A percentile compares a stretch with the other conserved stretches of the same genome.
These are phyloP conservation scores for Numenius arquata DNA, from an alignment of 2,113 vertebrate species.

Conservation along the genomic window DNA sequence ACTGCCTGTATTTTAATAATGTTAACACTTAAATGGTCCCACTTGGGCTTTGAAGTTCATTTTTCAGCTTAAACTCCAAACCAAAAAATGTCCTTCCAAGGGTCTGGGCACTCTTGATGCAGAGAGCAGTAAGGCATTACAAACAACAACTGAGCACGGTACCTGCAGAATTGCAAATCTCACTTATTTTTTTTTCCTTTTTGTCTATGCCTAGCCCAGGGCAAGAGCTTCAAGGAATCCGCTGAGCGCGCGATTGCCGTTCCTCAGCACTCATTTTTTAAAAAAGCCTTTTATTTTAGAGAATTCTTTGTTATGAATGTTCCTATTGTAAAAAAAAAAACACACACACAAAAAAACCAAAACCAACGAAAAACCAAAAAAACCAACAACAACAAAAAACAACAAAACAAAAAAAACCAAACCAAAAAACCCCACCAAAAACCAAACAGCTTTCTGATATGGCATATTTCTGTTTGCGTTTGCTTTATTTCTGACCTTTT, in stretches of 20 bases:
- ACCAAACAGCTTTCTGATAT: not conserved
- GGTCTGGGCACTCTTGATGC: not conserved
- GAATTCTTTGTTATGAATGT: not conserved
- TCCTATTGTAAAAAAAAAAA: not conserved
- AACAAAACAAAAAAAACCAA: no score
- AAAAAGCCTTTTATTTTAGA: not conserved
- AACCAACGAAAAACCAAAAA: no score
- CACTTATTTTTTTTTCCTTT: not conserved
- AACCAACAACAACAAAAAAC: no score
- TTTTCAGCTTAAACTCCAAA: constrained; percentile 46
- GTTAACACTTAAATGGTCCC: constrained; percentile 27
- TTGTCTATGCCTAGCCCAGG: not conserved
- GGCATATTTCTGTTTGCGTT: not conserved
- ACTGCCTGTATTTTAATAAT: constrained; percentile 25
- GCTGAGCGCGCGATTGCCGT: not conserved
- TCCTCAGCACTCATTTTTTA: not conserved
- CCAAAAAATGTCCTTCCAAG: constrained; percentile 38
- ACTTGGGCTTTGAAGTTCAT: constrained; percentile 39
- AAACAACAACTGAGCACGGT: not conserved
- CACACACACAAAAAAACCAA: not conserved
- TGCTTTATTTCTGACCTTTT: not conserved
- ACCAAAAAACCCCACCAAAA: no score
- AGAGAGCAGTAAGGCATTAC: not conserved
- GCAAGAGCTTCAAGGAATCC: not conserved
- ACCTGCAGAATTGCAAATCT: not conserved